Base-by-base conservation (phyloP, 64 coral and sea anemone genomes). In the Pachyseris speciosa region DNA sequence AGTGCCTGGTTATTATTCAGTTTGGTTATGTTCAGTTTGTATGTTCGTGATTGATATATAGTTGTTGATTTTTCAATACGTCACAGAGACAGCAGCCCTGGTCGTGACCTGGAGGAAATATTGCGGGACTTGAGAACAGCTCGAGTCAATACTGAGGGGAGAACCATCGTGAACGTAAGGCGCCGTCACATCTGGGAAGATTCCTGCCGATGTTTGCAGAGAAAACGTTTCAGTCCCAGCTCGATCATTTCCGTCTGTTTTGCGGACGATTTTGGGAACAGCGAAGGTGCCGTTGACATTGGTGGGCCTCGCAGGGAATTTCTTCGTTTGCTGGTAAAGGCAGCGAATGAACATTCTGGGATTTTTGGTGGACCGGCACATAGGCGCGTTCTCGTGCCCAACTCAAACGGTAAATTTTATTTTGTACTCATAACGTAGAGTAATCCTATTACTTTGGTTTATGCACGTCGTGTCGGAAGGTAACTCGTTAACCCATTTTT, bases 221-320 rank as follows among this genome's bases (percentile, higher is more conserved):
- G 68, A 33, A 87, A 87, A 37, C 45, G 58, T 30, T 87, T 87
- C 28, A 61, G 72, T 33, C 66, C 68, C 0, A 29, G 25, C 4
- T 44, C 69, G 55, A 69, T 32, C 20, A 74, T 87, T 37, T 87
- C 85, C n/a, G 85, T 74, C 16, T 52, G 85, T 28, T 87, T 87
- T 72, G 85, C 85, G 0, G 85, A 87, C 47, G 85, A 87, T 48
- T 48, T 74, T 58, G 85, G 85, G 30, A 86, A 47, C 33, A 86
- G 84, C 60, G 41, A 86, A 67, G 84, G 84, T 15, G 84, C 84
- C 19, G 69, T 88, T 45, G 85, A 88, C 31, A 70, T 58, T 50
- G 85, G 85, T 17, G 85, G 85, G 31, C 85, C 30, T 57, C 28
- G 67, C 48, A 74, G 85, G 25, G 85, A 88, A 74, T 88, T 74